Evolutionary conservation across 1,140 invertebrate genomes (phyloP), one percentile per base, ranked within the genome.

Genomic region (Reticulitermes speratus): DNA sequence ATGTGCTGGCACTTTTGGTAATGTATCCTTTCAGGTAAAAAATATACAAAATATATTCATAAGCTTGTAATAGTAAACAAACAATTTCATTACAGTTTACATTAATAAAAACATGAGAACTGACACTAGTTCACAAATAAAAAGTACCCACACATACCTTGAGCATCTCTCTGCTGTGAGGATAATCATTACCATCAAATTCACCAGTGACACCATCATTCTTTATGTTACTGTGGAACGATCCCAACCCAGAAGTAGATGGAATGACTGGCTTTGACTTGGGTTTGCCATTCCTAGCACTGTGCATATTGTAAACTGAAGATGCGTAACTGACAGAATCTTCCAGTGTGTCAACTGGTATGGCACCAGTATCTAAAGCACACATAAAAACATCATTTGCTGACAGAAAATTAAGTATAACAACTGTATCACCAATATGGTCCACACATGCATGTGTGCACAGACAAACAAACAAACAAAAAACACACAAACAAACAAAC

Each of bases 141-240:
- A 21, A 85, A 55, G 5, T 23, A 65, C 30, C 25, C 30, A 59
- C 69, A 59, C 59, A 87, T 88, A 93, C 93, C 87, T 94, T 93
- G 89, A 94, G 91, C 91, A 98, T 92, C 85, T 94, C 92, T 23
- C 91, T 89, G 1, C 95, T 95, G 91, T 97, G 96, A 0, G 93
- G 91, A 90, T 95, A 97, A 23, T 93, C 91, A 83, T 91, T 90
- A 2, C 95, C 93, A 90, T 96, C 94, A 89, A 97, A 97, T 90
- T 97, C 95, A 19, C 94, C 94, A 86, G 95, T 95, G 2, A 93
- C 91, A 11, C 96, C 96, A 91, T 97, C 95, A 90, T 97, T 97
- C 88, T 94, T 93, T 45, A 95, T 94, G 88, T 95, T 93, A 1
- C 94, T 93, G 88, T 93, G 92, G 88, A 96, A 96, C 87, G 93